These are phyloP conservation scores for Eupithecia tripunctaria DNA, from an alignment of 2,888 invertebrate species.

Conservation along the genomic window DNA sequence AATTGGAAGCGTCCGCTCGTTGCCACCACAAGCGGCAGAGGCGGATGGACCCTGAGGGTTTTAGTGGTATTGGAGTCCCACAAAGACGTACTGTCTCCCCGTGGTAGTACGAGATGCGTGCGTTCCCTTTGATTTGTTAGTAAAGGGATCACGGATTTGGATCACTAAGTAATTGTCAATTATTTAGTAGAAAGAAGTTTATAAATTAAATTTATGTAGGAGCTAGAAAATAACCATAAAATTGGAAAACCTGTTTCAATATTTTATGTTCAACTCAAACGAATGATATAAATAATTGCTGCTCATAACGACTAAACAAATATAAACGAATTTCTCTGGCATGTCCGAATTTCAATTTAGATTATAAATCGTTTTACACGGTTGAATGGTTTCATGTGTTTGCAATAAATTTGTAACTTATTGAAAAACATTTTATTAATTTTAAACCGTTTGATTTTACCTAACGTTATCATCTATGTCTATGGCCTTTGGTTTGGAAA, in stretches of 20 bases:
- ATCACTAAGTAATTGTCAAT: not conserved
- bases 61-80: no score
- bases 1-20: no score
- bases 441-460: not conserved
- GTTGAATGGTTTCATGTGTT: conserved; percentile 3
- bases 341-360: conserved; percentile 8
- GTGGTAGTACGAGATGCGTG: no score
- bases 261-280: not conserved
- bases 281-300: not conserved
- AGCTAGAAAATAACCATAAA: not conserved
- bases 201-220: no score
- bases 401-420: not conserved
- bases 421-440: not conserved
- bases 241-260: not conserved
- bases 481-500: not conserved
- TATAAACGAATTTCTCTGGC: not conserved
- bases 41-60: no score
- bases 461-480: not conserved
- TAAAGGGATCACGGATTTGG: not conserved
- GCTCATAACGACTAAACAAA: not conserved
- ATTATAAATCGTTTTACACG: conserved; percentile 3
- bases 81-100: no score
- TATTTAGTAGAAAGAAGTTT: no score
- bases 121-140: not conserved
- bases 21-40: no score